A percentile compares a stretch with the other conserved stretches of the same genome.
Conservation (phyloP, 2,113 vertebrate genomes). For the Apistogramma diplotaenia region DNA sequence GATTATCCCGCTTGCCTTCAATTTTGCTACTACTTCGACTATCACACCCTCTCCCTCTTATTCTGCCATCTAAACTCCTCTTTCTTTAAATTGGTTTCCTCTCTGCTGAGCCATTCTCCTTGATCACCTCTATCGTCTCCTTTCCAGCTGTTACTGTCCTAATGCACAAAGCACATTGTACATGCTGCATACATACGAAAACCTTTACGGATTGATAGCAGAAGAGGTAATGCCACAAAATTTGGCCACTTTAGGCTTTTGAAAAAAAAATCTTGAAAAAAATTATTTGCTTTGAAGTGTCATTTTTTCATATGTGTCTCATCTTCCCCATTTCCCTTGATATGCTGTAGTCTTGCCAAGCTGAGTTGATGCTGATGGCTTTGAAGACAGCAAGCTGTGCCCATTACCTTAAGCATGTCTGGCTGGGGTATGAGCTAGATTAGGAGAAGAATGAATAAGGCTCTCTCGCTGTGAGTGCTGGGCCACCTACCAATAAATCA, state of each 20-base stretch:
- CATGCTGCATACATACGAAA: background rate
- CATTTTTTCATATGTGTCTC: background rate
- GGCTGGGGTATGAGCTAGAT: slow-evolving; percentile 51
- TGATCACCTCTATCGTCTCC: slow-evolving; percentile 17
- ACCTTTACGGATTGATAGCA: background rate
- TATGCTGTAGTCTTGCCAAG: slow-evolving; percentile 29
- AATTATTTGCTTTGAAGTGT: background rate
- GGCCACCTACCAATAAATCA: slow-evolving; percentile 69
- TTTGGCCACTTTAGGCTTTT: background rate
- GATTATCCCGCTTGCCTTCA: slow-evolving; percentile 39
- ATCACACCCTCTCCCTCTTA: slow-evolving; percentile 21
- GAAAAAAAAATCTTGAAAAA: background rate
- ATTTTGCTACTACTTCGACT: slow-evolving; percentile 20
- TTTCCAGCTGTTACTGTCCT: slow-evolving; percentile 1
- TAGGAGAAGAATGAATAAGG: slow-evolving; percentile 62
- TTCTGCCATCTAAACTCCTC: slow-evolving; percentile 7
- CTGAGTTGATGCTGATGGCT: slow-evolving; percentile 34
- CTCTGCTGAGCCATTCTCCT: slow-evolving; percentile 15
- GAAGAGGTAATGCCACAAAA: background rate
- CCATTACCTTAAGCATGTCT: slow-evolving; percentile 64
- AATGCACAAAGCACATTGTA: background rate
- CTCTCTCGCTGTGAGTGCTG: slow-evolving; percentile 45
- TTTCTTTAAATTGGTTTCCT: slow-evolving; percentile 40
- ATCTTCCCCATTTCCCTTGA: background rate
- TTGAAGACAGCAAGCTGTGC: slow-evolving; percentile 48